phyloP scores from a whole-genome alignment of 2,888 invertebrate species.

The Prenolepis imparis region DNA sequence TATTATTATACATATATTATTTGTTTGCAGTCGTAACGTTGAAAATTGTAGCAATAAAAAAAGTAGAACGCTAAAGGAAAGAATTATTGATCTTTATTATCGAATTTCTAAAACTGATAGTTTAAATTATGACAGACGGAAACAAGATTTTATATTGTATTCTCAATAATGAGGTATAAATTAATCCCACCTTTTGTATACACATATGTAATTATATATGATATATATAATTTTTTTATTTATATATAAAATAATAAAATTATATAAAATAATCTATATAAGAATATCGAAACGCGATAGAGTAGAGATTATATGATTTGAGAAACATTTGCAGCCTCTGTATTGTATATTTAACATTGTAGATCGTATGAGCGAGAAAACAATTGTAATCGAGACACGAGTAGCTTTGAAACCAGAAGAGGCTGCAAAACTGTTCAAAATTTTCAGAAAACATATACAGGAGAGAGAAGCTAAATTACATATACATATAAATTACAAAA shows the following conservation, averaged over 20 bases:
- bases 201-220: background rate
- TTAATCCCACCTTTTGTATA: background rate
- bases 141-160: background rate
- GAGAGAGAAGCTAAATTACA: background rate
- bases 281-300: background rate
- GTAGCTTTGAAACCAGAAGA: background rate
- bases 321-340: conserved; percentile 7
- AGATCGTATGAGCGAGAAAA: background rate
- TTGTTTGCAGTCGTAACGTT: background rate
- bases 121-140: background rate
- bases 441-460: background rate
- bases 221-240: background rate
- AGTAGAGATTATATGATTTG: background rate
- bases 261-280: background rate
- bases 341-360: background rate
- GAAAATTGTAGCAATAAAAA: background rate
- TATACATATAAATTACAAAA: background rate
- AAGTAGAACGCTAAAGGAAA: background rate
- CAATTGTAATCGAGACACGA: background rate
- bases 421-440: background rate
- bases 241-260: background rate
- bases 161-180: background rate
- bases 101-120: background rate
- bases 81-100: background rate
- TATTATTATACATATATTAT: background rate